Conservation (phyloP, 2,797 vertebrate species). For the Onychomys leucogaster region DNA sequence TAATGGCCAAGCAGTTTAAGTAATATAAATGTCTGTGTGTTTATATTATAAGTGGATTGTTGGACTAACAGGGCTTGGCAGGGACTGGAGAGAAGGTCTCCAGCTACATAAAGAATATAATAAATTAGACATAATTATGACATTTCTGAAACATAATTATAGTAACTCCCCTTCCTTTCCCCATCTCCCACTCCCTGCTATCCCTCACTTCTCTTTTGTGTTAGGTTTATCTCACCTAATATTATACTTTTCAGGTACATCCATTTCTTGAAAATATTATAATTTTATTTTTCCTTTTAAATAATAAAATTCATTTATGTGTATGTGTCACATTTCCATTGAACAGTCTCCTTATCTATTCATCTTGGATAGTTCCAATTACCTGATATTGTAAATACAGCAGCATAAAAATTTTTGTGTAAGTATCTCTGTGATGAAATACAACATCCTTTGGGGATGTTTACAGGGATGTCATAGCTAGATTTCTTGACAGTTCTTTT, state of each 20-base stretch:
- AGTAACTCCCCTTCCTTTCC: background rate
- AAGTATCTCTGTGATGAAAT: too few relatives aligned
- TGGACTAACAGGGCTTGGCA: too few relatives aligned
- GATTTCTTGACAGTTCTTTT: background rate
- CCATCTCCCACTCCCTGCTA: too few relatives aligned
- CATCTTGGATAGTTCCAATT: background rate
- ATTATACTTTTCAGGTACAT: background rate
- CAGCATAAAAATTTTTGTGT: background rate
- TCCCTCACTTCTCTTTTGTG: background rate
- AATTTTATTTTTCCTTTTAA: background rate
- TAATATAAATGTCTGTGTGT: too few relatives aligned
- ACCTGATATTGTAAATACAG: background rate
- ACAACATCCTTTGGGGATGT: too few relatives aligned
- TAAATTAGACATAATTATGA: background rate
- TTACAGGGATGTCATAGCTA: too few relatives aligned
- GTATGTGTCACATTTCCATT: background rate
- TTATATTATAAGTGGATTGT: too few relatives aligned
- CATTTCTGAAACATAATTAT: too few relatives aligned
- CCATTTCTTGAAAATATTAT: background rate
- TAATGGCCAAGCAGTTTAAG: too few relatives aligned
- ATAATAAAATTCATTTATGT: background rate
- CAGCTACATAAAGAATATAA: background rate
- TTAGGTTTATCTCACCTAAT: background rate
- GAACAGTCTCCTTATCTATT: background rate
- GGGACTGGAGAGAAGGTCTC: too few relatives aligned